A percentile compares a stretch with the other conserved stretches of the same genome.
Conservation (phyloP, 2,888 invertebrate genomes). For the Athalia rosae region DNA sequence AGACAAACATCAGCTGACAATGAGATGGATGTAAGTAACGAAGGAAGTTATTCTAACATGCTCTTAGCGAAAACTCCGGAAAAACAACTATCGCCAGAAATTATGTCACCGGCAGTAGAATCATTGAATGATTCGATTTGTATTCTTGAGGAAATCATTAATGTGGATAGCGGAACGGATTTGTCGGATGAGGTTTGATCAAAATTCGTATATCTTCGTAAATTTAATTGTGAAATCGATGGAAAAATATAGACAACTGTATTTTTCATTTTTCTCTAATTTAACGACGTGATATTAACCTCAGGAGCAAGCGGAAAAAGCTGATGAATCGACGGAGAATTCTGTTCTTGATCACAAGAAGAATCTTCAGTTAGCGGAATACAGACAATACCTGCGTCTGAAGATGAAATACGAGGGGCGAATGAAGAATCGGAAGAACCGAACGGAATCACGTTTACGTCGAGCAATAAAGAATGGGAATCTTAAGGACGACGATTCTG, state of each 20-base stretch:
- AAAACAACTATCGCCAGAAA: neutral
- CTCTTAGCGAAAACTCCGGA: neutral
- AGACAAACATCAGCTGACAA: too few relatives aligned
- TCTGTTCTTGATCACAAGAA: neutral
- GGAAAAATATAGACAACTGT: too few relatives aligned
- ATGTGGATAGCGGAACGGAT: neutral
- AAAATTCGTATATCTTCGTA: neutral
- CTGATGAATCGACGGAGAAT: too few relatives aligned
- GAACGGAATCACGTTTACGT: neutral
- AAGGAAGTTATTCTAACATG: too few relatives aligned
- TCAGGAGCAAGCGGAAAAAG: too few relatives aligned
- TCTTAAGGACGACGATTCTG: too few relatives aligned
- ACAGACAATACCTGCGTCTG: neutral
- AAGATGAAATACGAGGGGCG: neutral
- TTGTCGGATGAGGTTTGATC: conserved; percentile 1
- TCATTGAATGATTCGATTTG: neutral
- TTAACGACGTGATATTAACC: too few relatives aligned
- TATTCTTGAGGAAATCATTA: neutral
- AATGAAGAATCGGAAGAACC: neutral
- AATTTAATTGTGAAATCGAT: too few relatives aligned
- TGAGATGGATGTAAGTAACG: too few relatives aligned
- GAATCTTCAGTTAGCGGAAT: neutral
- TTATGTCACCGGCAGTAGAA: neutral
- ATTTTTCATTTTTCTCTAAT: too few relatives aligned
- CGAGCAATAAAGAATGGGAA: neutral